These are phyloP conservation scores for Orthosia gothica DNA, from an alignment of 2,888 invertebrate genomes.

Conservation along the genomic window DNA sequence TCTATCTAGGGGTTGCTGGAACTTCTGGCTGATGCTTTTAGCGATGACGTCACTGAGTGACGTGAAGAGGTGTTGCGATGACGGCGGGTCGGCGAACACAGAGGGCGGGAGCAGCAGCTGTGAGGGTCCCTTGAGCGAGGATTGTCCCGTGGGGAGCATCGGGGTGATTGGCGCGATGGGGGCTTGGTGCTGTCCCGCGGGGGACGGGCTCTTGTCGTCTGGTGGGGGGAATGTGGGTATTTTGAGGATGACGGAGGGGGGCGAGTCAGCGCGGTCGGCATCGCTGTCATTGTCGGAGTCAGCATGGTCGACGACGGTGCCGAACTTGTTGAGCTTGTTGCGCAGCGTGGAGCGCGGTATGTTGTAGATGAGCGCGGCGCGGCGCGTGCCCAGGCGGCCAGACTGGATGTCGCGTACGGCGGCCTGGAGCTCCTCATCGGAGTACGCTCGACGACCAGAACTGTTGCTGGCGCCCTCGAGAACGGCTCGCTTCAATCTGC, in stretches of 20 bases:
- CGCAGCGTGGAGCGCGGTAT: conserved; percentile 99
- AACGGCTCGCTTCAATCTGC: conserved; percentile 85
- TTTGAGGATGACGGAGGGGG: conserved; percentile 95
- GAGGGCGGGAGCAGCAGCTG: conserved; percentile 87
- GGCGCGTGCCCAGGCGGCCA: conserved; percentile 97
- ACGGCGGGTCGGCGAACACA: conserved; percentile 90
- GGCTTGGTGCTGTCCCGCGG: conserved; percentile 78
- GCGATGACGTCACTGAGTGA: conserved; percentile 97
- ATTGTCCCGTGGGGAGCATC: conserved; percentile 83
- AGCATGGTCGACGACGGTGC: conserved; percentile 93
- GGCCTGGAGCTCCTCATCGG: conserved; percentile 98
- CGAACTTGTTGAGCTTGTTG: conserved; percentile 97
- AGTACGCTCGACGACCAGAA: conserved; percentile 95
- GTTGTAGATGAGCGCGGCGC: conserved; percentile 98
- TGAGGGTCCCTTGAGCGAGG: conserved; percentile 83
- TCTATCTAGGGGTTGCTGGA: conserved; percentile 92
- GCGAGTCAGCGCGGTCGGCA: conserved; percentile 89
- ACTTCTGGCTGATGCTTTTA: conserved; percentile 97
- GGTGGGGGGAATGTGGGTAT: conserved; percentile 97
- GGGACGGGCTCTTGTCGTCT: conserved; percentile 87
- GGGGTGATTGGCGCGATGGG: conserved; percentile 89
- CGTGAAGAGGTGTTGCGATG: conserved; percentile 92
- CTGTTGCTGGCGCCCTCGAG: conserved; percentile 86
- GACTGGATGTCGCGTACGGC: conserved; percentile 98
- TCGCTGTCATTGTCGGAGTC: conserved; percentile 92